A percentile compares a stretch with the other conserved stretches of the same genome.
phyloP scores from a whole-genome alignment of 2,797 vertebrate genomes.

The Sternotherus odoratus region DNA sequence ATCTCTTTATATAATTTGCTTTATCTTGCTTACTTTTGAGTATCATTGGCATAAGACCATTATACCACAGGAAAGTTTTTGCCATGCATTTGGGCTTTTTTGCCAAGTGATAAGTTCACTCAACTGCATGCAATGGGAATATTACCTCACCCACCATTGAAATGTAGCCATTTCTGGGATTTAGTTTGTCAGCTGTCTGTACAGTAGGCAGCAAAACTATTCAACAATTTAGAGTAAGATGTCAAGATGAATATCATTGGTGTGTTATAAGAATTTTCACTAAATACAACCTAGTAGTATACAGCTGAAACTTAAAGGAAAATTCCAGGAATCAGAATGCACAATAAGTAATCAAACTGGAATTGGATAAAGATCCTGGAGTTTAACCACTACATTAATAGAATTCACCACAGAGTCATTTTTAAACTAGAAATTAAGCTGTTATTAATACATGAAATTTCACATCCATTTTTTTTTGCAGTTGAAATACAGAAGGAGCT shows the following conservation, averaged over 20 bases:
- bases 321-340: not conserved
- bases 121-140: not conserved
- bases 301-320: not conserved
- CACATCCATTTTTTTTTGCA: not conserved
- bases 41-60: not conserved
- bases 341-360: not conserved
- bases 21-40: not conserved
- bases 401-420: not conserved
- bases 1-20: not conserved
- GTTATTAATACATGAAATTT: not conserved
- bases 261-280: not conserved
- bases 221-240: not conserved
- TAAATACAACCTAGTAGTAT: not conserved
- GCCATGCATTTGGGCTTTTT: not conserved
- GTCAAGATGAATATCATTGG: not conserved
- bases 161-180: not conserved
- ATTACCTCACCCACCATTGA: not conserved
- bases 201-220: not conserved
- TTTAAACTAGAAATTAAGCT: not conserved
- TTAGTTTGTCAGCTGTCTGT: constrained; percentile 29
- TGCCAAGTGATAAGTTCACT: constrained; percentile 1
- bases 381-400: not conserved
- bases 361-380: not conserved
- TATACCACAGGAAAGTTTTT: not conserved
- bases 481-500: not conserved